Percentiles rank a stretch among this genome's conserved stretches.
phyloP scores from a whole-genome alignment of 2,113 vertebrate species.

The Leuciscus idus region DNA sequence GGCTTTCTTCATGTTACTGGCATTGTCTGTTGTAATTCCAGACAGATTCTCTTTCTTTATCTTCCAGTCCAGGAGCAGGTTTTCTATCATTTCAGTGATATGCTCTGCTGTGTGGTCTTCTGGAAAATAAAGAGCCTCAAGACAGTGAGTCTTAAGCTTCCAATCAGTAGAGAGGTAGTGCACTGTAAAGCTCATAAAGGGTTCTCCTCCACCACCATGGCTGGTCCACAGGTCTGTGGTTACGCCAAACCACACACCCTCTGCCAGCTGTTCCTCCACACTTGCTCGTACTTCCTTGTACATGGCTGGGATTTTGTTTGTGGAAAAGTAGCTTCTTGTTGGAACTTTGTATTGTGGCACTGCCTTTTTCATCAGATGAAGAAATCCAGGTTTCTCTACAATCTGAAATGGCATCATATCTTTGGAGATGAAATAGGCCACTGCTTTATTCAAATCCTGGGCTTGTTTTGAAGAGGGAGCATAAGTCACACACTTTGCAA shows the following conservation, averaged over 20 bases:
- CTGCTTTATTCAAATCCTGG: too few relatives aligned
- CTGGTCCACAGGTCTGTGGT: neutral
- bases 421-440: neutral
- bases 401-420: neutral
- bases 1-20: neutral
- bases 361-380: neutral
- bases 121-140: neutral
- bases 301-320: too few relatives aligned
- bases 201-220: neutral
- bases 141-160: neutral
- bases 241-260: neutral
- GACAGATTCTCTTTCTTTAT: neutral
- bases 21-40: neutral
- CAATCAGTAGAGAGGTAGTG: constrained; percentile 5
- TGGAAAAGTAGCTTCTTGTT: neutral
- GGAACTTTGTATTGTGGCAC: neutral
- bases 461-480: too few relatives aligned
- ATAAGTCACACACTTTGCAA: too few relatives aligned
- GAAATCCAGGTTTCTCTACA: neutral
- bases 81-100: neutral
- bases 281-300: neutral
- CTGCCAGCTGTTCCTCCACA: constrained; percentile 12
- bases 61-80: neutral
- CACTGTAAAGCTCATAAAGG: neutral
- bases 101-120: neutral